These are phyloP conservation scores for Caenorhabditis inopinata DNA, from an alignment of 1,140 invertebrate genomes.

Conservation along the genomic window DNA sequence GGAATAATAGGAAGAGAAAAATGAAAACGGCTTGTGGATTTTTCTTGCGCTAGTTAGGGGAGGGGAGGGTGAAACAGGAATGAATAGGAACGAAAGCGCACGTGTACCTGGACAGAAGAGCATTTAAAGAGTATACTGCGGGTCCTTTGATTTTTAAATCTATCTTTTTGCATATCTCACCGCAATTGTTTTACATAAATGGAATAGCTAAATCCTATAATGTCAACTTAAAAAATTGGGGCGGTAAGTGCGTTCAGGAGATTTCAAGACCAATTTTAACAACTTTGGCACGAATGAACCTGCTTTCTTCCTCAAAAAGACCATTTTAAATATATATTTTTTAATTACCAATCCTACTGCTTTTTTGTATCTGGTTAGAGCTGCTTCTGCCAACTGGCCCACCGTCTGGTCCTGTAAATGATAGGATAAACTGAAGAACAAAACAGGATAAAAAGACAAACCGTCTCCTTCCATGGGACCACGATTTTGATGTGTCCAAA, in stretches of 20 bases:
- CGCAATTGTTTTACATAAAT: too few relatives aligned
- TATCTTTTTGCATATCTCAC: too few relatives aligned
- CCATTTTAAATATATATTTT: neutral
- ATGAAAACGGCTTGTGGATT: neutral
- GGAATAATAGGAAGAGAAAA: neutral
- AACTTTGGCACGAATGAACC: too few relatives aligned
- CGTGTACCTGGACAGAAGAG: too few relatives aligned
- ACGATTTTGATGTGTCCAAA: constrained; percentile 13
- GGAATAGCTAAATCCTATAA: too few relatives aligned
- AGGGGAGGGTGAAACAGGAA: neutral
- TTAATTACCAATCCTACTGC: neutral
- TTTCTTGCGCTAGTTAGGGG: neutral
- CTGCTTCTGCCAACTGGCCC: neutral
- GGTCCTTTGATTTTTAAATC: too few relatives aligned
- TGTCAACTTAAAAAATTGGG: too few relatives aligned
- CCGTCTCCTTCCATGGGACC: neutral
- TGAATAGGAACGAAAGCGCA: too few relatives aligned
- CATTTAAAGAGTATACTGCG: too few relatives aligned
- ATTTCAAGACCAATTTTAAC: too few relatives aligned
- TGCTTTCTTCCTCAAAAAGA: neutral
- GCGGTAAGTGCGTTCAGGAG: too few relatives aligned
- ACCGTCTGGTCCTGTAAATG: neutral
- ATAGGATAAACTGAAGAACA: neutral
- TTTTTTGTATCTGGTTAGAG: neutral
- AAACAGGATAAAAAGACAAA: neutral